Evolutionary conservation across 1,140 invertebrate species (phyloP), one percentile per base, ranked within the genome.

Genomic region (Schlechtendalia chinensis): DNA sequence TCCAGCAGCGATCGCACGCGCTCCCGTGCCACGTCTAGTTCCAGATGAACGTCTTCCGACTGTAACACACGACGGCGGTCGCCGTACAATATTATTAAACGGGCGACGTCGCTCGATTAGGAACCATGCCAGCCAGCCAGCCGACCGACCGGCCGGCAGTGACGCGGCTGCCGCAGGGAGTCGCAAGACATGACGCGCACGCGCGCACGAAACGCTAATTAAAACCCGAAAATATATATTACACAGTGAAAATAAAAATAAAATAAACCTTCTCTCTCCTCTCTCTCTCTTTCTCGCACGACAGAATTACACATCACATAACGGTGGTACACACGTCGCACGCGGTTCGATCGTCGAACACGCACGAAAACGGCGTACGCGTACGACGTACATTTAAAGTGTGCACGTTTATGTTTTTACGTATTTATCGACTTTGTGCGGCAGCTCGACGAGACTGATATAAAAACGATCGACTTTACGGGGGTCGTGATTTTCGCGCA

Each of bases 1-100:
- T 92, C 90, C 82, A 94, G 85, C 61, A 92, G 88, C 22, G 89
- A 89, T 85, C 93, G 89, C 59, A 94, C 90, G 83, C 90, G 91
- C 61, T 89, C 85, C 83, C 90, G 87, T 81, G 93, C 90, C 84
- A 89, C 88, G 81, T 90, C 89, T 75, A 91, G 87, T 85, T 94
- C 91, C 82, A 95, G 88, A 87, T 92, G 90, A 58, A 90, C 89
- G 86, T 82, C 80, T 29, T 77, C 53, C 39, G 71, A 45, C 80
- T 82, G 29, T 53, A 82, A 82, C 45, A 80, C 65, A 69, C 72
- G 24, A 19, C 74, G 54, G 72, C 74, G 54, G 72, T 32, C 32
- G 39, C 19, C n/a, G 32, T 39, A 16, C 14, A 27, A 47, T 79
- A 79, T 63, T 79, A 79, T 63, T 79, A 79, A 39, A 63, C 14